Conservation (phyloP, 2,113 vertebrate species). For the Suncus etruscus region DNA sequence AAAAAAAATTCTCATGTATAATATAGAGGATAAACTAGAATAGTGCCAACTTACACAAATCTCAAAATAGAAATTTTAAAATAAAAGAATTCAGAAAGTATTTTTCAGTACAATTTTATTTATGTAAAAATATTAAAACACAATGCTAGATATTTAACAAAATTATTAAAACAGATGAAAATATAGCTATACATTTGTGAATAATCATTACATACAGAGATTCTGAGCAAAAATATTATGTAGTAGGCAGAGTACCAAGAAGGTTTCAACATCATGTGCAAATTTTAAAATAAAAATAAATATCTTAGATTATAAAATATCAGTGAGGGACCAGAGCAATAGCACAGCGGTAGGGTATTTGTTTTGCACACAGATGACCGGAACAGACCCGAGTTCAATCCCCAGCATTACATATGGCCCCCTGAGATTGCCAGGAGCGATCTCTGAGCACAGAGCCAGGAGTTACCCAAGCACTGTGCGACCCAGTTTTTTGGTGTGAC, state of each 20-base stretch:
- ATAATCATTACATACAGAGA: conserved; percentile 51
- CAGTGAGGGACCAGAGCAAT: not conserved
- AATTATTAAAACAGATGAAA: conserved; percentile 64
- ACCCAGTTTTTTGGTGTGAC: too few species aligned
- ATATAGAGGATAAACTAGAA: not conserved
- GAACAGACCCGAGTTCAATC: too few species aligned
- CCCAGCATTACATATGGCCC: too few species aligned
- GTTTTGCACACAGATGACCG: too few species aligned
- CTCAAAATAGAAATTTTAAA: conserved; percentile 42
- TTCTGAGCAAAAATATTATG: not conserved
- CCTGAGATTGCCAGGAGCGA: too few species aligned
- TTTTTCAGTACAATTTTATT: conserved; percentile 18
- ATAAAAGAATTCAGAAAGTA: conserved; percentile 29
- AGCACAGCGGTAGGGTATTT: too few species aligned
- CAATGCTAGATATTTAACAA: conserved; percentile 43
- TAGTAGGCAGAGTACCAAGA: not conserved
- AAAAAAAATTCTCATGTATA: not conserved
- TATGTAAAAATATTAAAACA: conserved; percentile 36
- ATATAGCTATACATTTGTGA: conserved; percentile 43
- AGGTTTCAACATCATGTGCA: not conserved
- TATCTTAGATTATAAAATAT: not conserved
- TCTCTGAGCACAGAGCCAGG: too few species aligned
- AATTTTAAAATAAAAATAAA: conserved; percentile 26
- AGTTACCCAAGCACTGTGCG: too few species aligned
- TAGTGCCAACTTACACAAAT: not conserved